These are phyloP conservation scores for Parus major DNA, from an alignment of 2,113 vertebrate species.

Conservation along the genomic window DNA sequence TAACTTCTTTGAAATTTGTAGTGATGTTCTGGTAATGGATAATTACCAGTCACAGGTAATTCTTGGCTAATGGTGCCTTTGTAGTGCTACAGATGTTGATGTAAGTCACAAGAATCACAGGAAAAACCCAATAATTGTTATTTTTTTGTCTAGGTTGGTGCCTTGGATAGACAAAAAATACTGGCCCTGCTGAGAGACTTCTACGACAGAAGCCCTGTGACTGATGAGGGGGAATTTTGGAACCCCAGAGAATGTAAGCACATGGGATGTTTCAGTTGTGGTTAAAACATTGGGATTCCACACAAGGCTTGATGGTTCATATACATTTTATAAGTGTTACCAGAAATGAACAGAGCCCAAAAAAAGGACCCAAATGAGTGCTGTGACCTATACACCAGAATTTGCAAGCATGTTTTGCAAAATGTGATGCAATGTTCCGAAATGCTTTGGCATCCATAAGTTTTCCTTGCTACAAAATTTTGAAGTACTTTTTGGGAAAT, in stretches of 20 bases:
- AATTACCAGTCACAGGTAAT: not conserved
- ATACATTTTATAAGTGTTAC: not conserved
- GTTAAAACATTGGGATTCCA: not conserved
- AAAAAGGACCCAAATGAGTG: not conserved
- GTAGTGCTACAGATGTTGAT: not conserved
- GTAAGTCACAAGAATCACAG: not conserved
- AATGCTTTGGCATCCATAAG: not conserved
- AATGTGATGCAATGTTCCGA: not conserved
- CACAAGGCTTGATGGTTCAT: not conserved
- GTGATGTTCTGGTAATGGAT: not conserved
- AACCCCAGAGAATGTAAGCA: constrained; percentile 79
- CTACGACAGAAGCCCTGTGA: constrained; percentile 49
- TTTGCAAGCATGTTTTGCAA: not conserved
- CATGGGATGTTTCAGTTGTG: not conserved
- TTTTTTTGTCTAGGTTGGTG: constrained; percentile 64
- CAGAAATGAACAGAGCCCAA: not conserved
- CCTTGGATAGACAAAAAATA: constrained; percentile 71
- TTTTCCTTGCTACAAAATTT: not conserved
- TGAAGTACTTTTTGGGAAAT: not conserved
- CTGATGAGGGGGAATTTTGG: constrained; percentile 8
- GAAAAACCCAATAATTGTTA: not conserved
- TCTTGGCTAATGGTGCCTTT: not conserved
- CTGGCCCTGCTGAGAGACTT: constrained; percentile 69
- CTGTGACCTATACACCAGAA: not conserved
- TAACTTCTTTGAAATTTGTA: not conserved